Percentiles rank a stretch among this genome's conserved stretches.
Conservation (phyloP, 2,113 vertebrate genomes). For the Lota lota region DNA sequence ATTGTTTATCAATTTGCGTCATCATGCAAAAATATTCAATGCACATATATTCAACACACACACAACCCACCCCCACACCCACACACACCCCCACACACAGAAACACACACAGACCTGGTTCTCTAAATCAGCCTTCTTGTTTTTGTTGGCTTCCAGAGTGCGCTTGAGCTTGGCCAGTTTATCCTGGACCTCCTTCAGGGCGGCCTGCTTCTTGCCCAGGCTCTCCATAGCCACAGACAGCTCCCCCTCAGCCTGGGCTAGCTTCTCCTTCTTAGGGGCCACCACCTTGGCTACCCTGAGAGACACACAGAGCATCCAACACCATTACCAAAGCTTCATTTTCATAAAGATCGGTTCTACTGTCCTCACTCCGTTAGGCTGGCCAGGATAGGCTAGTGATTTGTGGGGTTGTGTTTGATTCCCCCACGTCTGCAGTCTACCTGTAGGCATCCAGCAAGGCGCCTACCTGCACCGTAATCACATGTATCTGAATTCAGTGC, state of each 20-base stretch:
- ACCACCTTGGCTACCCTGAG: constrained; percentile 83
- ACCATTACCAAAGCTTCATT: no score
- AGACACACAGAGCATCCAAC: constrained; percentile 2
- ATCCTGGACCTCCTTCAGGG: constrained; percentile 81
- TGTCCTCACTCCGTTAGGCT: no score
- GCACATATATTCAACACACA: not conserved
- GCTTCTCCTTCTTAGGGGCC: constrained; percentile 84
- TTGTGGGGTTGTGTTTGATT: not conserved
- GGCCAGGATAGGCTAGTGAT: not conserved
- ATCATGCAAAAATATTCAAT: no score
- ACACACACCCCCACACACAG: not conserved
- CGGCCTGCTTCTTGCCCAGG: constrained; percentile 81
- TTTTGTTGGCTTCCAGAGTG: constrained; percentile 80
- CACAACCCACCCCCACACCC: not conserved
- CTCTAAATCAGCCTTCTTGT: constrained; percentile 83
- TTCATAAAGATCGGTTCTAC: no score
- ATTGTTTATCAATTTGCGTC: no score
- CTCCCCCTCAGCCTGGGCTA: constrained; percentile 77
- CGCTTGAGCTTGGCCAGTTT: constrained; percentile 78
- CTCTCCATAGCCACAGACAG: constrained; percentile 78
- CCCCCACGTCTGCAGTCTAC: no score
- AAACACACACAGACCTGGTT: constrained; percentile 74
- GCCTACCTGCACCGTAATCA: no score
- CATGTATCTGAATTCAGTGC: not conserved
- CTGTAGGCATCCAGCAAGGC: no score